Base-by-base conservation (phyloP, 1,140 invertebrate species). In the Drosophila virilis region DNA sequence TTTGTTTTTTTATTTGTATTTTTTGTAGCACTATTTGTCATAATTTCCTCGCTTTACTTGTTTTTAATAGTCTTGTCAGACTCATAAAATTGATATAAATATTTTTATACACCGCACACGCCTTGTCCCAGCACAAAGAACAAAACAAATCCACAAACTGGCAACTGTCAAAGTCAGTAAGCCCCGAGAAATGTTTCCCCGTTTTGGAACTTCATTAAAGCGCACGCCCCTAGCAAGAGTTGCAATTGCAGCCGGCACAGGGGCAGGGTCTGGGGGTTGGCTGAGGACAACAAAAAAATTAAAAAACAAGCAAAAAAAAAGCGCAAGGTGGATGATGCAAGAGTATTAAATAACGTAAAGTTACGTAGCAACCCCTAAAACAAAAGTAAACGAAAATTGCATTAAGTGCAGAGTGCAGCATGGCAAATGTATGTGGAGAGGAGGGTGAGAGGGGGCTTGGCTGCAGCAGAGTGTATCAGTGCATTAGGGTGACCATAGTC, bases 321-420 rank as follows among this genome's bases (percentile, higher is more conserved):
- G 82, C 82, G 82, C 82, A 86, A 86, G 83, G 82, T 86, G 82
- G 83, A 86, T 78, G 83, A 88, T 86, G 83, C 66, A 74, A 80
- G 77, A 64, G 81, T 77, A 84, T 84, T 84, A 59, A 85, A 72
- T 85, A 74, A 78, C 81, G 50, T 28, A 55, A 71, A 74, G 46
- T 43, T 38, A 28, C 8, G 33, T 5, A 35, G 71, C 83, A 86
- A 64, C 83, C 83, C 83, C 59, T 88, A 79, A 86, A 88, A 76
- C 51, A 83, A 84, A 80, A 54, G 51, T 37, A 60, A 65, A 50
- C 51, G 69, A 74, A 79, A 86, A 83, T 83, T 86, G 82, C 82
- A 86, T 83, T 88, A 82, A 83, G 66, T 88, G 79, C 55, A 72
- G 69, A 83, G 66, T 88, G 79, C 55, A 72, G 69, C 43, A 32